Conservation (phyloP, 2,113 vertebrate species). For the Hippocampus comes region DNA sequence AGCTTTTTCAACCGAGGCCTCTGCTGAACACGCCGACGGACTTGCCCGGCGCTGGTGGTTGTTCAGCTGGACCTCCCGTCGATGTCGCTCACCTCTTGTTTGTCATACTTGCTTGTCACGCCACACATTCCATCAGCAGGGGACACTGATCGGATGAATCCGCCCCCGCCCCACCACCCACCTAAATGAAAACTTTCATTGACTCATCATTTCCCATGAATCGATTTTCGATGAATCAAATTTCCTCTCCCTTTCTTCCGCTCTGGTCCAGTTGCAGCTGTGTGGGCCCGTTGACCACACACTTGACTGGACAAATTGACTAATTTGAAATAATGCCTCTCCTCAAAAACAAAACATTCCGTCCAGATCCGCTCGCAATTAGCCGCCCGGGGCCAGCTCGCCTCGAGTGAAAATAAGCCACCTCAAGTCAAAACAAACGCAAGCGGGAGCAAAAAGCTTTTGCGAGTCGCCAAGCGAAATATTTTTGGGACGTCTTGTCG, state of each 20-base stretch:
- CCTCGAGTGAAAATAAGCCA: constrained; percentile 66
- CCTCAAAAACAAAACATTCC: constrained; percentile 38
- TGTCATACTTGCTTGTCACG: constrained; percentile 18
- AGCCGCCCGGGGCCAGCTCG: constrained; percentile 57
- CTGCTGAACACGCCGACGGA: background rate
- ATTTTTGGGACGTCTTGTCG: constrained; percentile 57
- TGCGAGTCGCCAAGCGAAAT: constrained; percentile 63
- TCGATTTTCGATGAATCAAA: constrained; percentile 22
- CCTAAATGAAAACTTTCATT: background rate
- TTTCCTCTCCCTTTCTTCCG: constrained; percentile 7
- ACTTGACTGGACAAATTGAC: constrained; percentile 25
- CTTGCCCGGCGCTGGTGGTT: constrained; percentile 10
- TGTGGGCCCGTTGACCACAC: constrained; percentile 7
- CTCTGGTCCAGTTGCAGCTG: background rate
- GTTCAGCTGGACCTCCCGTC: background rate
- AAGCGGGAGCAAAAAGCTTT: constrained; percentile 32
- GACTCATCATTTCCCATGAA: constrained; percentile 4
- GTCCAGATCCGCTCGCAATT: constrained; percentile 61
- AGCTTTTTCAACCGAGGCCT: constrained; percentile 15
- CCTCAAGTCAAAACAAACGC: constrained; percentile 67
- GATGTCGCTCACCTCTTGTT: constrained; percentile 13
- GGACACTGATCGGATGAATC: constrained; percentile 54
- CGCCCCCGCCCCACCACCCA: background rate
- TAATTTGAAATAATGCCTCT: constrained; percentile 48
- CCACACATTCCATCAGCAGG: constrained; percentile 45